phyloP scores from a whole-genome alignment of 2,797 vertebrate genomes.

The Parauchenoglanis punctatus region DNA sequence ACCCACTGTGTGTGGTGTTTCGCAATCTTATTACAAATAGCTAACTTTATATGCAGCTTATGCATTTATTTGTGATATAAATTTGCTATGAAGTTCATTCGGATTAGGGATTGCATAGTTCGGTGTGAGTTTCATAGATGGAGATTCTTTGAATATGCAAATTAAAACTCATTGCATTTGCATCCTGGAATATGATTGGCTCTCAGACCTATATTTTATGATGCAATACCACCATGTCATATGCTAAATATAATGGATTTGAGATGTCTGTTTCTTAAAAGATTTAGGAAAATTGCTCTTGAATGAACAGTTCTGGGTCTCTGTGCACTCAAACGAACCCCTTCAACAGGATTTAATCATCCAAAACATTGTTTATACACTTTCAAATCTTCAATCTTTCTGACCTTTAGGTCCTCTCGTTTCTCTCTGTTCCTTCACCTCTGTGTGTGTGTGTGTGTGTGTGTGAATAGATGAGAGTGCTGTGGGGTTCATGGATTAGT shows the following conservation, averaged over 20 bases:
- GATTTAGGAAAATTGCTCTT: too few species aligned
- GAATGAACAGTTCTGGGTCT: too few species aligned
- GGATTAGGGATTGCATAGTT: neutral
- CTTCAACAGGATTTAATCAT: neutral
- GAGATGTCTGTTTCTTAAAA: neutral
- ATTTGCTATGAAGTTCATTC: too few species aligned
- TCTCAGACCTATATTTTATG: neutral
- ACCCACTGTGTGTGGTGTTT: neutral
- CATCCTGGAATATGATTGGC: neutral
- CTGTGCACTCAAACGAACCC: neutral
- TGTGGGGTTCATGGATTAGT: slow-evolving; percentile 53
- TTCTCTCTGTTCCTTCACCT: slow-evolving; percentile 6
- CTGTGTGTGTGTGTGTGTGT: slow-evolving; percentile 4
- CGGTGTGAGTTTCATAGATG: too few species aligned
- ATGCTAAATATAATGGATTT: neutral
- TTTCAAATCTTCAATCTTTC: neutral
- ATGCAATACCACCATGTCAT: neutral
- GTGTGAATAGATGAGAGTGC: slow-evolving; percentile 71
- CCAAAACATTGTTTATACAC: neutral
- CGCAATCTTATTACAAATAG: neutral
- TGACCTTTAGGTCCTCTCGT: neutral
- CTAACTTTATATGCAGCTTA: neutral
- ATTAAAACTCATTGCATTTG: neutral
- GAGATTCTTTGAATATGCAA: neutral
- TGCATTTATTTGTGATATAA: neutral